A percentile compares a stretch with the other conserved stretches of the same genome.
Evolutionary conservation across 2,113 vertebrate genomes (phyloP).

Genomic region (Calcarius ornatus): DNA sequence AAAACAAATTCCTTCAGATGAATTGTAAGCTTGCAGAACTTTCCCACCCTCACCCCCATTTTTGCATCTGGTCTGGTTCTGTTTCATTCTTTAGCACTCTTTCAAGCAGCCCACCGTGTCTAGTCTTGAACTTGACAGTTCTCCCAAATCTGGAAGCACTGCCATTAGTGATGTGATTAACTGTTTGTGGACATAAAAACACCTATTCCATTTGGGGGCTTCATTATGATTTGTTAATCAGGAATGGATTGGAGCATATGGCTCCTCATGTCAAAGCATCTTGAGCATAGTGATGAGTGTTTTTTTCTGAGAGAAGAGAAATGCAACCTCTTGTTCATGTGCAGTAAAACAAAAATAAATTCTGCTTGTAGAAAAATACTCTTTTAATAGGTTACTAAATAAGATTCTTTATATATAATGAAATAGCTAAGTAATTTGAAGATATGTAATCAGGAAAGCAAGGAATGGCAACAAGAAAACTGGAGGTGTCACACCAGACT

Average conservation of each 20-base stretch:
- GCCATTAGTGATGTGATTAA: neutral
- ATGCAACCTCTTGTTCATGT: neutral
- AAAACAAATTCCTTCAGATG: neutral
- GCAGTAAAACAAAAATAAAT: neutral
- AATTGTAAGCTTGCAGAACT: neutral
- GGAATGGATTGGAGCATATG: neutral
- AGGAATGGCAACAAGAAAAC: neutral
- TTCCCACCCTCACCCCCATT: neutral
- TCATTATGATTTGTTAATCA: neutral
- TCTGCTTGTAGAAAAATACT: neutral
- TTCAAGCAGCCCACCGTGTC: neutral
- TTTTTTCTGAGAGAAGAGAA: neutral
- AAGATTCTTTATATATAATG: neutral
- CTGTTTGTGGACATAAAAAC: neutral
- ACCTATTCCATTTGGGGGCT: neutral
- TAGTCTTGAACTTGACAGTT: neutral
- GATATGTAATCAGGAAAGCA: neutral
- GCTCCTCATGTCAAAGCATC: neutral
- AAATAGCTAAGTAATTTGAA: neutral
- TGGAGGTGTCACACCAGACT: neutral
- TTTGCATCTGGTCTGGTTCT: neutral
- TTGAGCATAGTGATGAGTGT: neutral
- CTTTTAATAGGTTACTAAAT: neutral
- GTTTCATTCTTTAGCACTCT: neutral
- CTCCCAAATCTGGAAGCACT: neutral